These are phyloP conservation scores for Mesorhabditis belari DNA, from an alignment of 2,888 invertebrate genomes.

Conservation along the genomic window DNA sequence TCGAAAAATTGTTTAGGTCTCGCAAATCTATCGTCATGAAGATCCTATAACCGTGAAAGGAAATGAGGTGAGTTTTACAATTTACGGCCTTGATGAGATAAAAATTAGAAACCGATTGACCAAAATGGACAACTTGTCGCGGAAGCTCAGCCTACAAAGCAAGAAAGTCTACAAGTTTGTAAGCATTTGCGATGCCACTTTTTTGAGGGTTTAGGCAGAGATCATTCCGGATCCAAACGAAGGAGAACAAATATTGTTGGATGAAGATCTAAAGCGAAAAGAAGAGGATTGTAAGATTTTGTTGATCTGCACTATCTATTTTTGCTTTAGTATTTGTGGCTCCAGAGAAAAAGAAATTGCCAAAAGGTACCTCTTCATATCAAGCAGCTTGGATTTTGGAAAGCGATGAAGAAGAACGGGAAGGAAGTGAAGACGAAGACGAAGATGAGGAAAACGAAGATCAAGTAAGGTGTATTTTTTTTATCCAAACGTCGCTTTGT, in stretches of 20 bases:
- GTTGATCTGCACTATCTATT: not conserved
- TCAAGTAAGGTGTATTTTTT: slow-evolving; percentile 58
- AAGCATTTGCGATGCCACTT: not conserved
- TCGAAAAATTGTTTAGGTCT: slow-evolving; percentile 13
- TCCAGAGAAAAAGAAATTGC: slow-evolving; percentile 68
- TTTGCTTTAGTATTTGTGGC: slow-evolving; percentile 14
- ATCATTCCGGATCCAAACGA: slow-evolving; percentile 71
- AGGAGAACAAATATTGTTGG: slow-evolving; percentile 94
- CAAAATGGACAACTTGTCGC: slow-evolving; percentile 11
- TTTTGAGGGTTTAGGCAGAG: slow-evolving; percentile 53
- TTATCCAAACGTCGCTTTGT: slow-evolving; percentile 57
- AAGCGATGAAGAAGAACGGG: slow-evolving; percentile 34
- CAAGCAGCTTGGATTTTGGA: slow-evolving; percentile 74
- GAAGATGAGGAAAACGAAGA: slow-evolving; percentile 21
- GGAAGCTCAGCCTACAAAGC: slow-evolving; percentile 44
- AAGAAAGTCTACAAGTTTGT: slow-evolving; percentile 65
- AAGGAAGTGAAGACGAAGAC: slow-evolving; percentile 61
- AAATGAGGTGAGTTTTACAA: not conserved
- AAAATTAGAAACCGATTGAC: no score
- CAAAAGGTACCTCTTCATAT: slow-evolving; percentile 92
- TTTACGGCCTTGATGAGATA: no score
- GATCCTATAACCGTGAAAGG: slow-evolving; percentile 29
- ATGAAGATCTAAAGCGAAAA: slow-evolving; percentile 76
- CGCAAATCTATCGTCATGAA: slow-evolving; percentile 15
- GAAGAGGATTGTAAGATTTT: slow-evolving; percentile 15